phyloP scores from a whole-genome alignment of 2,797 vertebrate genomes.

The Pyrrhura leucotis region DNA sequence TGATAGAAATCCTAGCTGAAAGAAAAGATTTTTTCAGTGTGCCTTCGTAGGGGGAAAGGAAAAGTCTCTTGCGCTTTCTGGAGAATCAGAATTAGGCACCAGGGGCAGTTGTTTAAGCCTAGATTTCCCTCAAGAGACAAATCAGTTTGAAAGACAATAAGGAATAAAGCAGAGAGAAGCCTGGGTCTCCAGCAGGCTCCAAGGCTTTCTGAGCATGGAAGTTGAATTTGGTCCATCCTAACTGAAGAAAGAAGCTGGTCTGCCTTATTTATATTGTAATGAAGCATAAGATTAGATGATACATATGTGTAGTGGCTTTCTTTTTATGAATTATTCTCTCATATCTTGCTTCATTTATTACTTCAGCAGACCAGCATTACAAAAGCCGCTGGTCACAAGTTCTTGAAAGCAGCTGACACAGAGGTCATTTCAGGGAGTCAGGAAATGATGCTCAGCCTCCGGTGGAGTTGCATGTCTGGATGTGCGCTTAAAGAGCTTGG shows the following conservation, averaged over 20 bases:
- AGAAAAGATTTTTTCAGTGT: not conserved
- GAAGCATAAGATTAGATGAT: not conserved
- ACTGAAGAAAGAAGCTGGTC: accelerated
- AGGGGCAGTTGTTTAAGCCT: not conserved
- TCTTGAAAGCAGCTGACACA: not conserved
- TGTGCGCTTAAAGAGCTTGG: not conserved
- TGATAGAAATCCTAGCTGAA: not conserved
- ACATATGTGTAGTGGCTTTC: not conserved
- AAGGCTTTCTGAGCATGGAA: not conserved
- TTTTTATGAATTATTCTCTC: not conserved
- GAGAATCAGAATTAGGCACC: not conserved
- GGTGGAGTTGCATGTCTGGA: not conserved
- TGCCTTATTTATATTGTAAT: not conserved
- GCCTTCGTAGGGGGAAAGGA: not conserved
- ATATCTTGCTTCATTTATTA: not conserved
- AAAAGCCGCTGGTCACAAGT: not conserved
- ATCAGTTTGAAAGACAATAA: not conserved
- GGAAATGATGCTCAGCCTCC: not conserved
- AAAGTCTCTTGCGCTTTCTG: not conserved
- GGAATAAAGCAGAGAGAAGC: not conserved
- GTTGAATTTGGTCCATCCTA: not conserved
- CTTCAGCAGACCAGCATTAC: not conserved
- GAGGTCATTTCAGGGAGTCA: not conserved
- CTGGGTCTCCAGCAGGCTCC: not conserved
- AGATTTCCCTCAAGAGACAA: slow-evolving; percentile 14